Evolutionary conservation across 2,797 vertebrate genomes (phyloP).

Genomic region (Phalloptychus januarius): DNA sequence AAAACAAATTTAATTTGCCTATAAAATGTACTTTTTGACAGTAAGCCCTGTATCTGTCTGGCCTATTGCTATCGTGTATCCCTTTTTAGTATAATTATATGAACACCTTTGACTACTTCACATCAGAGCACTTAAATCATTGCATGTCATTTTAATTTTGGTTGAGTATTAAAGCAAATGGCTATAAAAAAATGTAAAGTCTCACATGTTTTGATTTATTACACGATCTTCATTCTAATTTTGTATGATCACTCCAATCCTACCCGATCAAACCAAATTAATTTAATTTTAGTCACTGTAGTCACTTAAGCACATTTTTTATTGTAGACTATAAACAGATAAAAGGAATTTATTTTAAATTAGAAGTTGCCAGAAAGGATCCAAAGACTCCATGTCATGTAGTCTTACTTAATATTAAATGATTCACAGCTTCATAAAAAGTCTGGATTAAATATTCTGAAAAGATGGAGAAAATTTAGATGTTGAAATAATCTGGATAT

Average conservation of each 20-base stretch:
- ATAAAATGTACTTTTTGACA: background rate
- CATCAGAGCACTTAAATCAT: background rate
- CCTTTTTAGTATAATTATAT: background rate
- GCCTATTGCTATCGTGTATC: background rate
- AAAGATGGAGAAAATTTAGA: background rate
- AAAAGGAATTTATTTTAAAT: background rate
- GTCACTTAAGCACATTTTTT: background rate
- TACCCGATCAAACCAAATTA: background rate
- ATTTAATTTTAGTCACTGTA: background rate
- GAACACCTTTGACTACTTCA: background rate
- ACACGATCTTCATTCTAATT: background rate
- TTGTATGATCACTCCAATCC: background rate
- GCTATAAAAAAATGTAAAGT: background rate
- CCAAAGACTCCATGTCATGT: background rate
- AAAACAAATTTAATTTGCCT: background rate
- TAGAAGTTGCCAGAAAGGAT: background rate
- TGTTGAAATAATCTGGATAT: background rate
- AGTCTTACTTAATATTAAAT: constrained; percentile 1
- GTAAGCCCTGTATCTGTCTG: background rate
- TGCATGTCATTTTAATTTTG: background rate
- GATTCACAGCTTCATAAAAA: background rate
- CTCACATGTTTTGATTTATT: background rate
- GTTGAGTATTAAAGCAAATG: background rate
- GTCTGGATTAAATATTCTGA: background rate
- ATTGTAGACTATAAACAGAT: background rate